Conservation (phyloP, 2,888 invertebrate genomes). For the Sphaerophoria taeniata region DNA sequence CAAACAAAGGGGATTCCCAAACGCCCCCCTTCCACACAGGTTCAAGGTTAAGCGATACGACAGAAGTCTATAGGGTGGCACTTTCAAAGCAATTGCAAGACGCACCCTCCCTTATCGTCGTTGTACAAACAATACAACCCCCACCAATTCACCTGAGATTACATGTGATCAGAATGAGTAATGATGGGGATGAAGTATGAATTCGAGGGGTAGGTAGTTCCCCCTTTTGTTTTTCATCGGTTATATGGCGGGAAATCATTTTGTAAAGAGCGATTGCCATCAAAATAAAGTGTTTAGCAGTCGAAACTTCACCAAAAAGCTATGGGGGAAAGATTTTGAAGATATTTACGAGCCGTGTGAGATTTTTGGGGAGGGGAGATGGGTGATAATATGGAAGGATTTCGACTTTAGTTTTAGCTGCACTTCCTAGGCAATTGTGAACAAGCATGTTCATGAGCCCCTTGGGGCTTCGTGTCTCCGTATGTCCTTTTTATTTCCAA, state of each 20-base stretch:
- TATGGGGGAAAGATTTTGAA: slow-evolving; percentile 13
- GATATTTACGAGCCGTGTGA: slow-evolving; percentile 10
- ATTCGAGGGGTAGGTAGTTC: slow-evolving; percentile 47
- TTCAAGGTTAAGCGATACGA: slow-evolving; percentile 71
- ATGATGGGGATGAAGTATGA: slow-evolving; percentile 69
- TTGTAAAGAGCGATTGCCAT: slow-evolving; percentile 73
- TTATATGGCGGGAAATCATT: slow-evolving; percentile 66
- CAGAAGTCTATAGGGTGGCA: slow-evolving; percentile 63
- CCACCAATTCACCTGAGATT: slow-evolving; percentile 71
- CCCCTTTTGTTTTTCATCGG: slow-evolving; percentile 35
- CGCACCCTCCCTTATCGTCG: not conserved
- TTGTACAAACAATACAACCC: not conserved
- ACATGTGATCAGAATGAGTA: slow-evolving; percentile 74
- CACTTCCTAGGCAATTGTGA: slow-evolving; percentile 66
- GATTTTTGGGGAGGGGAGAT: slow-evolving; percentile 28
- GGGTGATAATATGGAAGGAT: slow-evolving; percentile 58
- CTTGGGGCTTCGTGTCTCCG: slow-evolving; percentile 69
- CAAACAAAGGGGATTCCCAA: slow-evolving; percentile 40
- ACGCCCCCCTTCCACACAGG: slow-evolving; percentile 5
- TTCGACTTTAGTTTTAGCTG: slow-evolving; percentile 52
- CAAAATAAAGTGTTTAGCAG: slow-evolving; percentile 74
- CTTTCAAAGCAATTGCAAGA: slow-evolving; percentile 49
- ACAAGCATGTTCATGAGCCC: slow-evolving; percentile 61
- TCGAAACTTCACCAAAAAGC: slow-evolving; percentile 9
- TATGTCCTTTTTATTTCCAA: not conserved